Conservation (phyloP, 2,113 vertebrate species). For the Rhizomys pruinosus region DNA sequence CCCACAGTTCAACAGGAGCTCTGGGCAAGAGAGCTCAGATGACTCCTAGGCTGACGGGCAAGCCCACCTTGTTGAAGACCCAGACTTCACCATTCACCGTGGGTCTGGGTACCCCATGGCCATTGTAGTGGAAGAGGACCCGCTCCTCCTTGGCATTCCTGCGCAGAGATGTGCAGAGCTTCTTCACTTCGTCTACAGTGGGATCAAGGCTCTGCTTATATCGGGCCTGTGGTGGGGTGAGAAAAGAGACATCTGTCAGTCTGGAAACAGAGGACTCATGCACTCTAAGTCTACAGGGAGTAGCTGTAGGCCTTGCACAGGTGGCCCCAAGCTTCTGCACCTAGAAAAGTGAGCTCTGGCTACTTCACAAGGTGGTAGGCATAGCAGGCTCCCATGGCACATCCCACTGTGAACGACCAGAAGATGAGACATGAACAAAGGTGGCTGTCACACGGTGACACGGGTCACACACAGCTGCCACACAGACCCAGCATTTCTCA, state of each 20-base stretch:
- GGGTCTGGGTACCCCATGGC: conserved; percentile 97
- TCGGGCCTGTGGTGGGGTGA: conserved; percentile 88
- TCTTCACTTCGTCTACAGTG: conserved; percentile 99
- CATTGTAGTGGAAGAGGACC: conserved; percentile 99
- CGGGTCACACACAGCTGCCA: not conserved
- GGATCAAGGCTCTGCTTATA: conserved; percentile 99
- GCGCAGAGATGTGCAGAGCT: conserved; percentile 96
- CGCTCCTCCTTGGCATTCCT: conserved; percentile 98
- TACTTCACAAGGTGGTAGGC: no score
- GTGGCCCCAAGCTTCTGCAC: not conserved
- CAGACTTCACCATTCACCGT: conserved; percentile 99
- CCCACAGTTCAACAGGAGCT: not conserved
- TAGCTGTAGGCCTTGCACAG: not conserved
- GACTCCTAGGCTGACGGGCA: not conserved
- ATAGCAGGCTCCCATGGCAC: not conserved
- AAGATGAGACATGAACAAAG: not conserved
- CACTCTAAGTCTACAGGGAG: rapidly evolving
- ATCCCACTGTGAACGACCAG: rapidly evolving
- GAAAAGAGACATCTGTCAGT: not conserved
- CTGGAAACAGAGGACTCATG: rapidly evolving
- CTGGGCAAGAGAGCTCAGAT: rapidly evolving
- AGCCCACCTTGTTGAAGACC: conserved; percentile 98
- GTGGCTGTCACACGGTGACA: rapidly evolving
- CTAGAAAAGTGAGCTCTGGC: no score
- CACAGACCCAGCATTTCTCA: not conserved